phyloP scores from a whole-genome alignment of 2,797 vertebrate species.

The Peromyscus attwateri region DNA sequence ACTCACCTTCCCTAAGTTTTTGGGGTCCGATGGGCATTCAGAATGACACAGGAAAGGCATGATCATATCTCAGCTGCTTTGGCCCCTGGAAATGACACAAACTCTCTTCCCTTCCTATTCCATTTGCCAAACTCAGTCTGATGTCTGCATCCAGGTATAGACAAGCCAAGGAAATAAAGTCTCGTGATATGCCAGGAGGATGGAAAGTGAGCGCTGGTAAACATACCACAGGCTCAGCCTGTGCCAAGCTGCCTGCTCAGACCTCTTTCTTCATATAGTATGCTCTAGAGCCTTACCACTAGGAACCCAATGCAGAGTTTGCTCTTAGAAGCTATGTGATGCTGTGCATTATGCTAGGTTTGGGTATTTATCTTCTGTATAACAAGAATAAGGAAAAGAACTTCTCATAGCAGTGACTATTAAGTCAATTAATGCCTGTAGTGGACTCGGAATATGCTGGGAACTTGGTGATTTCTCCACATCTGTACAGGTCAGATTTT shows the following conservation, averaged over 20 bases:
- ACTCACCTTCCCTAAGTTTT: not conserved
- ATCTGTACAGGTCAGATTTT: not conserved
- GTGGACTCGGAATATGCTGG: not conserved
- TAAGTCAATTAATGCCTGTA: not conserved
- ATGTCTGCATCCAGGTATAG: not conserved
- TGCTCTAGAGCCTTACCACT: not conserved
- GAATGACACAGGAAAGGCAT: not conserved
- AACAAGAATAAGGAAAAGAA: constrained; percentile 33
- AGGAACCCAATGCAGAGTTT: not conserved
- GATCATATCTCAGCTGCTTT: not conserved
- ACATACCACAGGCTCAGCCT: not conserved
- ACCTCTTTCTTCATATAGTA: not conserved
- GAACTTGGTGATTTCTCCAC: constrained; percentile 28
- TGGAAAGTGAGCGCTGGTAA: not conserved
- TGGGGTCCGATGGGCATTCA: too few relatives aligned
- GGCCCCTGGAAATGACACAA: not conserved
- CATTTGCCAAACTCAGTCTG: not conserved
- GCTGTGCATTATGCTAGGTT: not conserved
- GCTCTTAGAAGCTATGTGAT: not conserved
- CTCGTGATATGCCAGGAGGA: not conserved
- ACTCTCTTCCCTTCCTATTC: not conserved
- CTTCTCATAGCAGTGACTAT: constrained; percentile 37
- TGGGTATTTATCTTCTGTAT: constrained; percentile 31
- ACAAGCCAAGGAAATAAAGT: not conserved
- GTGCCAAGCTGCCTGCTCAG: not conserved